These are phyloP conservation scores for Hypanus sabinus DNA, from an alignment of 2,113 vertebrate genomes.

Conservation along the genomic window DNA sequence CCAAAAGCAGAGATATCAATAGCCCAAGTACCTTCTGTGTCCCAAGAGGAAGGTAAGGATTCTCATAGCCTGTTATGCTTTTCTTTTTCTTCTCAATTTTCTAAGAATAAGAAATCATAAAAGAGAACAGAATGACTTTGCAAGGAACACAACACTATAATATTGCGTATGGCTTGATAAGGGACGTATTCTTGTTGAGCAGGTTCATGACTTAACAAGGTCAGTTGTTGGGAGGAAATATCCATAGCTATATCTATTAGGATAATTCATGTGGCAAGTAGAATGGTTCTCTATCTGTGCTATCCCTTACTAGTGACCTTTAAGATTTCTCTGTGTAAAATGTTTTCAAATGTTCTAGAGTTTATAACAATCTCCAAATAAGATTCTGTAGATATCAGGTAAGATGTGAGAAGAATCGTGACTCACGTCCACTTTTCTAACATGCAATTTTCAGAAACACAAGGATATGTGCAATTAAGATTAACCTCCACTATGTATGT, in stretches of 20 bases:
- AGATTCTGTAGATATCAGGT: neutral
- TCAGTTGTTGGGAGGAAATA: neutral
- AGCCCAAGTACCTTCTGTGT: neutral
- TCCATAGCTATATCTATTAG: neutral
- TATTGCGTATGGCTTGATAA: neutral
- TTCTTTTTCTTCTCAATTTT: neutral
- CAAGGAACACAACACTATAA: neutral
- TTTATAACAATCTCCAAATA: neutral
- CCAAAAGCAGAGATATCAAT: neutral
- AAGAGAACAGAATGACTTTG: neutral
- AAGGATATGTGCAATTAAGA: neutral
- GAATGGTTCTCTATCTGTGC: neutral
- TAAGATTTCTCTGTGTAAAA: neutral
- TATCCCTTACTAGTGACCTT: neutral
- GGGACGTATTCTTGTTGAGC: neutral
- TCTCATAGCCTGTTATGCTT: neutral
- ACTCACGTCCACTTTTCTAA: neutral
- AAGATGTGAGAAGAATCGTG: neutral
- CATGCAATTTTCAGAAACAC: neutral
- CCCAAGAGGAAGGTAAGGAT: conserved; percentile 24
- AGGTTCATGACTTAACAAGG: neutral
- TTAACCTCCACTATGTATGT: neutral
- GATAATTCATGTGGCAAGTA: neutral
- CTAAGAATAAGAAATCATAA: neutral
- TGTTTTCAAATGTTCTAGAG: neutral